phyloP scores from a whole-genome alignment of 2,888 invertebrate genomes.

The Acleris sparsana region DNA sequence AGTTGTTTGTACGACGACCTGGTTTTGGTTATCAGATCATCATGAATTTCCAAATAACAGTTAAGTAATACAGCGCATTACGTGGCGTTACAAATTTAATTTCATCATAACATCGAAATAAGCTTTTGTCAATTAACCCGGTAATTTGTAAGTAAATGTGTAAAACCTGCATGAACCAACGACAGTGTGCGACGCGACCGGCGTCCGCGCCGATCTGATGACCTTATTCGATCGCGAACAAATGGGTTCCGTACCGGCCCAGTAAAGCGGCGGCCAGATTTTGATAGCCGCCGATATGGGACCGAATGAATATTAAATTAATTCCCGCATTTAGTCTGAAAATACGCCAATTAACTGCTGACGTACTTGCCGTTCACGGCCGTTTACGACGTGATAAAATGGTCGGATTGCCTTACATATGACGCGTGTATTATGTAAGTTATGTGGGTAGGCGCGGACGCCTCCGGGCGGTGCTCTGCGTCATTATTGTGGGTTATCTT shows the following conservation, averaged over 20 bases:
- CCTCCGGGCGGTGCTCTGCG: slow-evolving; percentile 44
- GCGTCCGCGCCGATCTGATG: slow-evolving; percentile 6
- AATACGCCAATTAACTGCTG: slow-evolving; percentile 65
- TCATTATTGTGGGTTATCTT: slow-evolving; percentile 56
- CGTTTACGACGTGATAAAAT: slow-evolving; percentile 66
- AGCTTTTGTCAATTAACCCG: slow-evolving; percentile 11
- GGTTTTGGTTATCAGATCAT: neutral
- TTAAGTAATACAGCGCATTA: neutral
- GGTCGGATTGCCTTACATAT: slow-evolving; percentile 52
- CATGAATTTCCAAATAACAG: slow-evolving; percentile 2
- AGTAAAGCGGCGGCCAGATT: slow-evolving; percentile 52
- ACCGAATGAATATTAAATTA: slow-evolving; percentile 67
- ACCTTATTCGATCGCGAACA: slow-evolving; percentile 39
- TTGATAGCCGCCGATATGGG: slow-evolving; percentile 57
- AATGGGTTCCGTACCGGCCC: slow-evolving; percentile 48
- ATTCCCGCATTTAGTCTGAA: slow-evolving; percentile 61
- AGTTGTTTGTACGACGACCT: no score
- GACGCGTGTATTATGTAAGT: slow-evolving; percentile 39
- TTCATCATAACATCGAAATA: slow-evolving; percentile 21
- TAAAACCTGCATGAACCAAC: slow-evolving; percentile 1
- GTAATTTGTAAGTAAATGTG: no score
- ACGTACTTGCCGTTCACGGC: slow-evolving; percentile 50
- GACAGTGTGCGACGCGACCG: neutral
- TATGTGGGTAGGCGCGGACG: slow-evolving; percentile 36
- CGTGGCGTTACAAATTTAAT: slow-evolving; percentile 8